Evolutionary conservation across 2,797 vertebrate species (phyloP).

Genomic region (Cyprinodon diabolis): DNA sequence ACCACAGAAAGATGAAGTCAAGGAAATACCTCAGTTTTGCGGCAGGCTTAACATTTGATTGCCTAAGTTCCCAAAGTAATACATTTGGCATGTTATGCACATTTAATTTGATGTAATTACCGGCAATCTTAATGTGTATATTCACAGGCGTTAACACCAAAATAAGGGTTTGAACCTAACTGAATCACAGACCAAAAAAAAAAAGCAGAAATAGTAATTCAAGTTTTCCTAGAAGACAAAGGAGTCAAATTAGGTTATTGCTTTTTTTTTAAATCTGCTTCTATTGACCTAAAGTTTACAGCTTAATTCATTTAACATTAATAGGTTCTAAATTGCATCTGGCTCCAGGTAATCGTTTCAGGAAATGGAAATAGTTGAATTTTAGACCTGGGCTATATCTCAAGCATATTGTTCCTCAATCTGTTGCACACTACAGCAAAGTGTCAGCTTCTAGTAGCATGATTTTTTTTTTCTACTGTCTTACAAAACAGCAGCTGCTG

Average conservation of each 20-base stretch:
- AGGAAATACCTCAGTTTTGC: constrained; percentile 38
- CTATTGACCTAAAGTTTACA: constrained; percentile 2
- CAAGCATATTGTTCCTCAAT: not conserved
- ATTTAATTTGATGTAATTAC: constrained; percentile 18
- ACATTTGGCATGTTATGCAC: not conserved
- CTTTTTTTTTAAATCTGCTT: not conserved
- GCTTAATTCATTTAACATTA: not conserved
- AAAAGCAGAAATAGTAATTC: not conserved
- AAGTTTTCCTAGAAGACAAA: constrained; percentile 3
- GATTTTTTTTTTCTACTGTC: constrained; percentile 35
- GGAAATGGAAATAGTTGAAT: not conserved
- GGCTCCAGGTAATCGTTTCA: not conserved
- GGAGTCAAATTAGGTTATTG: not conserved
- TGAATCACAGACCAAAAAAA: not conserved
- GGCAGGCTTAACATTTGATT: constrained; percentile 20
- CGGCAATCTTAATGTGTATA: not conserved
- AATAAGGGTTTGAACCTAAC: not conserved
- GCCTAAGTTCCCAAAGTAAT: constrained; percentile 24
- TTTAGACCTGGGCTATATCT: not conserved
- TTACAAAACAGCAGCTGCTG: constrained; percentile 30
- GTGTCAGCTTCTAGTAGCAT: constrained; percentile 60
- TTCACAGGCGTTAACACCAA: not conserved
- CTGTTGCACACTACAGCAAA: not conserved
- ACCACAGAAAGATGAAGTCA: constrained; percentile 42
- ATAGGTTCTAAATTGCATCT: not conserved